Conservation (phyloP, 2,888 invertebrate genomes). For the Neoitamus cyanurus region DNA sequence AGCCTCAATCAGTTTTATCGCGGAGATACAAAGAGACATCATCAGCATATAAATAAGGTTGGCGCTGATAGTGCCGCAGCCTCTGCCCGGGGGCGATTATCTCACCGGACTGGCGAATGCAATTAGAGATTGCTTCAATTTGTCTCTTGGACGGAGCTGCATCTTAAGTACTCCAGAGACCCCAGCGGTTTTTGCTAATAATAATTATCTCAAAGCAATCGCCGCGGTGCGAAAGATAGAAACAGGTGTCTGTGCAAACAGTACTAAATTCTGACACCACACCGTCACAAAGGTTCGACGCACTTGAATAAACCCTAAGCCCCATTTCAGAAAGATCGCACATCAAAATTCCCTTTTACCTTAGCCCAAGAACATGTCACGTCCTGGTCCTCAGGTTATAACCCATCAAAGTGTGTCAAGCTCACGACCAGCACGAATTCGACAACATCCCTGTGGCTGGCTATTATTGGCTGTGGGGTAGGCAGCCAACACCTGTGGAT, state of each 20-base stretch:
- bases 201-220: not conserved
- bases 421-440: slow-evolving; percentile 12
- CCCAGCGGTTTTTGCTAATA: not conserved
- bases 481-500: not conserved
- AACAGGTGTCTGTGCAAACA: not conserved
- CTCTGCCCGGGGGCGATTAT: not conserved
- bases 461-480: not conserved
- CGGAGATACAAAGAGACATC: not conserved
- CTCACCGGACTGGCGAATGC: not conserved
- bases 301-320: not conserved
- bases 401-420: slow-evolving; percentile 8
- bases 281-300: not conserved
- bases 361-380: not conserved
- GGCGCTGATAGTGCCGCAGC: not conserved
- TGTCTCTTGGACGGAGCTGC: not conserved
- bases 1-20: slow-evolving; percentile 31
- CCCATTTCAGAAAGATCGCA: not conserved
- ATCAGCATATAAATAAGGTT: slow-evolving; percentile 31
- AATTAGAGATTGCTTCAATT: not conserved
- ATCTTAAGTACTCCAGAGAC: not conserved
- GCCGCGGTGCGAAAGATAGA: not conserved
- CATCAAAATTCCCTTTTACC: not conserved
- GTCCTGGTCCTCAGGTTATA: not conserved
- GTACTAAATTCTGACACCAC: not conserved
- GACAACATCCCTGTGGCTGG: not conserved